Conservation (phyloP, 2,797 vertebrate species). For the Pangasius larnaudii region DNA sequence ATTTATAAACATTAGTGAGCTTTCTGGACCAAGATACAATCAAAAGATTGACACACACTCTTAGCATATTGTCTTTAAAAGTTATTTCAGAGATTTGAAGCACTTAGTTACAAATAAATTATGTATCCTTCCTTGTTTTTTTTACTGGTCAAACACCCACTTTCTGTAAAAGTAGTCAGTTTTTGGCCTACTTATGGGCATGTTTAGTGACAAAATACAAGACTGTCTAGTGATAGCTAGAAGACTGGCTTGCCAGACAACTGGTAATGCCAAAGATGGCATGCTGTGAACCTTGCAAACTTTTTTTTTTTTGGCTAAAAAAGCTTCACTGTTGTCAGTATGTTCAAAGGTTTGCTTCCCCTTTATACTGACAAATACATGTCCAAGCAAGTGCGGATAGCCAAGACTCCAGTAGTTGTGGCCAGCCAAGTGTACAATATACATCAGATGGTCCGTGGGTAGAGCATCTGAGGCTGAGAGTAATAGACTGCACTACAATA, state of each 20-base stretch:
- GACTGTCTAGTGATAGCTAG: background rate
- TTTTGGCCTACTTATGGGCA: background rate
- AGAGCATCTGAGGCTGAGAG: conserved; percentile 25
- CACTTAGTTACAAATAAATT: background rate
- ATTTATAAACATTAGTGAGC: background rate
- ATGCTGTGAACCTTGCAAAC: conserved; percentile 10
- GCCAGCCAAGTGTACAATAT: conserved; percentile 22
- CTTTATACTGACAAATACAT: background rate
- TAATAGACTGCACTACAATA: background rate
- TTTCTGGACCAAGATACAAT: background rate
- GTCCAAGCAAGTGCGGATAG: conserved; percentile 11
- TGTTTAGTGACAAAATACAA: conserved; percentile 2
- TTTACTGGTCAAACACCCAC: background rate
- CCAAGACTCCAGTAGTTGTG: background rate
- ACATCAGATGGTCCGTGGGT: conserved; percentile 38
- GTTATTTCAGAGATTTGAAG: background rate
- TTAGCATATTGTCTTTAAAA: background rate
- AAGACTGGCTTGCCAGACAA: background rate
- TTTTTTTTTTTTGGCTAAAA: background rate
- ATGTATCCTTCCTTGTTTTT: background rate
- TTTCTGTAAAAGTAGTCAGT: background rate
- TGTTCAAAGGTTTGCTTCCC: conserved; percentile 21
- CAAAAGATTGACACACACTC: background rate
- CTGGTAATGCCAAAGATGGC: background rate
- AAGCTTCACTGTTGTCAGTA: conserved; percentile 4